These are phyloP conservation scores for Leuciscus waleckii DNA, from an alignment of 2,797 vertebrate species.

Conservation along the genomic window DNA sequence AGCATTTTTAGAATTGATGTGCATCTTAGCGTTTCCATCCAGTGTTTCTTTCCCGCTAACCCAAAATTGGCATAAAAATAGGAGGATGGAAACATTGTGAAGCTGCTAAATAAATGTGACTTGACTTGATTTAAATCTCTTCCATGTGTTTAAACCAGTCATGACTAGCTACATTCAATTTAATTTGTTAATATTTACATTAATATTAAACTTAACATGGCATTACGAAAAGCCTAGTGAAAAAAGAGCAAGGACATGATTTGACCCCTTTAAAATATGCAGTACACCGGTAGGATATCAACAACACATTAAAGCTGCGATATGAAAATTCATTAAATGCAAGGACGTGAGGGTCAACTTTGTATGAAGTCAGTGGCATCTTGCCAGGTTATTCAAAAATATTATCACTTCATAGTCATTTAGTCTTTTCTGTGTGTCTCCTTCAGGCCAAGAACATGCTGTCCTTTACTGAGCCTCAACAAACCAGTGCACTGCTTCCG, in stretches of 20 bases:
- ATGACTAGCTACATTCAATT: not conserved
- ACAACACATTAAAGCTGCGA: not conserved
- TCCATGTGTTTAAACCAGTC: not conserved
- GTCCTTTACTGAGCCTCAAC: slow-evolving; percentile 51
- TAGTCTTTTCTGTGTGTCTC: slow-evolving; percentile 14
- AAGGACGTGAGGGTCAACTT: not conserved
- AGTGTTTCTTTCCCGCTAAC: not conserved
- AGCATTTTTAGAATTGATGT: not conserved
- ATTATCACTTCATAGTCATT: slow-evolving; percentile 27
- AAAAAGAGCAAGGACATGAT: not conserved
- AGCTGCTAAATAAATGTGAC: not conserved
- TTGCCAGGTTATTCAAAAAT: slow-evolving; percentile 36
- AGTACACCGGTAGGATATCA: not conserved
- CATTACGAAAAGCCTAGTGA: not conserved
- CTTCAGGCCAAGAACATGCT: slow-evolving; percentile 47
- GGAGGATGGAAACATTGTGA: not conserved
- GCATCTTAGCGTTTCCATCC: not conserved
- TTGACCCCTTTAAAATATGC: slow-evolving; percentile 5
- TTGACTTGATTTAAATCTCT: not conserved
- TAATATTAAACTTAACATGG: not conserved
- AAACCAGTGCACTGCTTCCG: slow-evolving; percentile 31
- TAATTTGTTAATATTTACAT: not conserved
- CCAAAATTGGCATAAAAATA: not conserved
- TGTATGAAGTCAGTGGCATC: not conserved
- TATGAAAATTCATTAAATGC: not conserved